Conservation (phyloP, 2,113 vertebrate genomes). For the Podiceps cristatus region DNA sequence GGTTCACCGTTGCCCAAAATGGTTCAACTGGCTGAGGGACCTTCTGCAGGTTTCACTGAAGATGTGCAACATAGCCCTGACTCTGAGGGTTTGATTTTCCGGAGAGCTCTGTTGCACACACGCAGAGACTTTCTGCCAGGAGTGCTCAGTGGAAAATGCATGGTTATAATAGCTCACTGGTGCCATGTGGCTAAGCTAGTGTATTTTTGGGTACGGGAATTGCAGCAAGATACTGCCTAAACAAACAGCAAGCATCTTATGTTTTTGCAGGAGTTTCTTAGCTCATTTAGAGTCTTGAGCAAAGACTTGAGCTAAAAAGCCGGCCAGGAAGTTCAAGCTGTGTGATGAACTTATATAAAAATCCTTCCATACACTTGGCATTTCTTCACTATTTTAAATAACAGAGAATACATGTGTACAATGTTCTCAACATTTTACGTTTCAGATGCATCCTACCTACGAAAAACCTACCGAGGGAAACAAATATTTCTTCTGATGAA, state of each 20-base stretch:
- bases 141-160: background rate
- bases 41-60: background rate
- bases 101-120: background rate
- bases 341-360: background rate
- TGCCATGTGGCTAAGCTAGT: background rate
- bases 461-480: conserved; percentile 58
- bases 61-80: background rate
- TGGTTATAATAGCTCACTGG: background rate
- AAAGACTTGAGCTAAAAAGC: background rate
- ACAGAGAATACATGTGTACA: background rate
- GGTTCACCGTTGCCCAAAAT: background rate
- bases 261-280: background rate
- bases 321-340: background rate
- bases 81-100: background rate
- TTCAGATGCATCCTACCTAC: background rate
- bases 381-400: background rate
- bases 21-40: background rate
- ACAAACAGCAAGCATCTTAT: background rate
- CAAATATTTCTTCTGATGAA: conserved; percentile 67
- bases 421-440: background rate
- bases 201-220: background rate
- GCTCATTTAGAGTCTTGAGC: background rate
- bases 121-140: background rate
- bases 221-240: background rate
- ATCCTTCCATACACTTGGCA: background rate